Conservation (phyloP, 2,888 invertebrate species). For the Cantharis rufa region DNA sequence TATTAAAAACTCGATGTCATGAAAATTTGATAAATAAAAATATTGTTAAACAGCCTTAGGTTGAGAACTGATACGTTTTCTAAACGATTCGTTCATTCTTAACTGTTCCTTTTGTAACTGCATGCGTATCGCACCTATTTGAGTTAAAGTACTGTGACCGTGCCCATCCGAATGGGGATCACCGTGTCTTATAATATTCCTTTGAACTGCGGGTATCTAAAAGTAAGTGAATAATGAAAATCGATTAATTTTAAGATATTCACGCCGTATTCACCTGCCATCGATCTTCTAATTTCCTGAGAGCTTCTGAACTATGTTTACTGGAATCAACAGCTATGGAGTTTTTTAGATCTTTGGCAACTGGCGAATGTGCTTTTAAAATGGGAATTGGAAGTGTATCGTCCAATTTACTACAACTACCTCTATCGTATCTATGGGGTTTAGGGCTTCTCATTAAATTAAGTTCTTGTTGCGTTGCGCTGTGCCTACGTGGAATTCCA, state of each 20-base stretch:
- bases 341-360: slow-evolving; percentile 54
- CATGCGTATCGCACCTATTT: slow-evolving; percentile 69
- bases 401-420: slow-evolving; percentile 60
- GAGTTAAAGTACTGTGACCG: slow-evolving; percentile 65
- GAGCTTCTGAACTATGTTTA: slow-evolving; percentile 45
- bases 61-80: slow-evolving; percentile 51
- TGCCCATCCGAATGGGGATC: slow-evolving; percentile 53
- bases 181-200: slow-evolving; percentile 60
- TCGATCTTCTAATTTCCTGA: slow-evolving; percentile 55
- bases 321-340: slow-evolving; percentile 52
- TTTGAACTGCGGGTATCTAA: slow-evolving; percentile 68
- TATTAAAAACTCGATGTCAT: slow-evolving; percentile 25
- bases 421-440: slow-evolving; percentile 59
- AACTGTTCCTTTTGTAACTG: slow-evolving; percentile 70
- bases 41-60: slow-evolving; percentile 52
- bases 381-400: slow-evolving; percentile 66
- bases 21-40: slow-evolving; percentile 16
- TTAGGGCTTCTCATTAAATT: slow-evolving; percentile 58
- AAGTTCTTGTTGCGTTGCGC: slow-evolving; percentile 63
- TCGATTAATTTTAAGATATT: neutral
- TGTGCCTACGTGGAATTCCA: slow-evolving; percentile 56
- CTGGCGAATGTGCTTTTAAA: slow-evolving; percentile 59
- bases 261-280: slow-evolving; percentile 56
- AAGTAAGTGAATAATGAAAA: slow-evolving; percentile 25
- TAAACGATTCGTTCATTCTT: slow-evolving; percentile 59